Base-by-base conservation (phyloP, 1,140 invertebrate species). In the Zophobas morio region DNA sequence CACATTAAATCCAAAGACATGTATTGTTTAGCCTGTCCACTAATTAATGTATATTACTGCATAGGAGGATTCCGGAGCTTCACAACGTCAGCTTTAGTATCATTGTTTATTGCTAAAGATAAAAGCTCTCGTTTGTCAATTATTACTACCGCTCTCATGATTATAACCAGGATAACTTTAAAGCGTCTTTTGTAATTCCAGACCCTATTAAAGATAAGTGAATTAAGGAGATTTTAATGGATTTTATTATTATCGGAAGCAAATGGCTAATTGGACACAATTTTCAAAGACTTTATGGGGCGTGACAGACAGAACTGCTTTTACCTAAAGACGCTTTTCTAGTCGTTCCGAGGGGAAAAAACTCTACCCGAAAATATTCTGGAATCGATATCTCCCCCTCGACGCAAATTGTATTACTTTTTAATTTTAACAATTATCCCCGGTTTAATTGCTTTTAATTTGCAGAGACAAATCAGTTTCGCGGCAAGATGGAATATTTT, bases 81-180 rank as follows among this genome's bases (percentile, higher is more conserved):
- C 63, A 57, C 46, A 33, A 46, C 57, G 56, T 76, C 66, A 53
- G 66, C 66, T 54, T 70, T 46, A 54, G 42, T 66, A 76, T 66
- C 47, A 53, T 76, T 76, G 74, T 76, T 76, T 76, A 76, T 76
- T 76, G 57, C 74, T 42, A 33, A 70, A 66, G 74, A 76, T 76
- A 66, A 76, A 66, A 49, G 74, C 60, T 66, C 74, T 76, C 74
- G 57, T 76, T 76, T 56, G 74, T 76, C 60, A 76, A 76, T 76
- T 76, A 76, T 42, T 56, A 66, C 35, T 33, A 42, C 37, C 60
- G 60, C 60, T 66, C 60, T 66, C 37, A 42, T 66, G 60, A 66
- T 66, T 66, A 66, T 42, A 42, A 63, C 57, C 57, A 63, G 36
- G 33, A 63, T 63, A 63, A 63, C 57, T 63, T 63, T 63, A 63